These are phyloP conservation scores for Cosmopolites sordidus DNA, from an alignment of 2,888 invertebrate species.

Conservation along the genomic window DNA sequence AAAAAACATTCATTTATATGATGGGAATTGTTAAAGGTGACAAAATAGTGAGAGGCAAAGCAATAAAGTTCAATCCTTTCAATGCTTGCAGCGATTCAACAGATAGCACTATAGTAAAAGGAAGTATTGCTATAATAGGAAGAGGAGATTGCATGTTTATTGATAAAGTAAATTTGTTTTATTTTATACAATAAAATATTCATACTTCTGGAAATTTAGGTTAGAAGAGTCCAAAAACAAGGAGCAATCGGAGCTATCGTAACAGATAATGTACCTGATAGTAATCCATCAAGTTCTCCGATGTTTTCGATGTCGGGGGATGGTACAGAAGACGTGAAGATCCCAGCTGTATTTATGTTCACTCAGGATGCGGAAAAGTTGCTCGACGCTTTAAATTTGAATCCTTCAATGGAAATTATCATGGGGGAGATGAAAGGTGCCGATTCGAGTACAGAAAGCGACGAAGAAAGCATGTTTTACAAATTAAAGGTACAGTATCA, in stretches of 20 bases:
- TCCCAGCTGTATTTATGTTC: constrained; percentile 90
- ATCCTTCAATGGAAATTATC: constrained; percentile 55
- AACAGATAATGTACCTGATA: constrained; percentile 73
- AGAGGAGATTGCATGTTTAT: constrained; percentile 95
- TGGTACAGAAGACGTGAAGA: constrained; percentile 77
- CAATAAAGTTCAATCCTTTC: constrained; percentile 66
- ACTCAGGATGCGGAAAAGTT: constrained; percentile 69
- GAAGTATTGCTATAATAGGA: constrained; percentile 79
- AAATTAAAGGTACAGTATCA: constrained; percentile 45
- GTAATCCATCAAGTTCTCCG: constrained; percentile 69
- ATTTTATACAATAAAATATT: background rate
- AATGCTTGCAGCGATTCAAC: constrained; percentile 59
- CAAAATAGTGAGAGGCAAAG: constrained; percentile 61
- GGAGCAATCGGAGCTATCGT: constrained; percentile 85
- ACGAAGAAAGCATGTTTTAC: constrained; percentile 50
- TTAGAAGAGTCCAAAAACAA: constrained; percentile 72
- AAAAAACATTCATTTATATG: background rate
- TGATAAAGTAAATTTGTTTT: constrained; percentile 66
- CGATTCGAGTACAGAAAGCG: constrained; percentile 47
- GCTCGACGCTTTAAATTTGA: constrained; percentile 54
- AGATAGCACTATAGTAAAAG: constrained; percentile 50
- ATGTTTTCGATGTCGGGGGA: constrained; percentile 98
- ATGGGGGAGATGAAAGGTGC: constrained; percentile 49
- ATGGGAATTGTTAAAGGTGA: constrained; percentile 34
- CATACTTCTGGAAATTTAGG: constrained; percentile 50